Evolutionary conservation across 2,113 vertebrate species (phyloP).

Genomic region (Martes martes): DNA sequence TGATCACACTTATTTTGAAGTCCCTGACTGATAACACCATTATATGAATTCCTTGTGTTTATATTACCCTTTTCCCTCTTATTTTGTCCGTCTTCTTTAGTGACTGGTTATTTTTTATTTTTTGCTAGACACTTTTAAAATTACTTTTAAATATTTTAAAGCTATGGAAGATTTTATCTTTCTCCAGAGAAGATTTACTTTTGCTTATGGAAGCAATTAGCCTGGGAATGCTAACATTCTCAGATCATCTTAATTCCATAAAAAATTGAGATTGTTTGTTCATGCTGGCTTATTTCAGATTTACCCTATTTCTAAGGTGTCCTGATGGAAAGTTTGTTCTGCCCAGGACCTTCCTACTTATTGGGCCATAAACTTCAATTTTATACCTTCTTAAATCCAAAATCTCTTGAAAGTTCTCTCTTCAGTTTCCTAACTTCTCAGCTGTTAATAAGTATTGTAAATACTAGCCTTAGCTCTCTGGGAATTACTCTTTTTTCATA

Average conservation of each 20-base stretch:
- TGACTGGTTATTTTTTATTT: background rate
- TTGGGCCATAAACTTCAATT: background rate
- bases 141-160: background rate
- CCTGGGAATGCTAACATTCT: background rate
- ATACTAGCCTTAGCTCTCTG: background rate
- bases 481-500: background rate
- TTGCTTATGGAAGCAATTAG: background rate
- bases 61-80: background rate
- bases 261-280: background rate
- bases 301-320: background rate
- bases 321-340: background rate
- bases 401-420: background rate
- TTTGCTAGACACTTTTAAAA: background rate
- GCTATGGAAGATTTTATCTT: background rate
- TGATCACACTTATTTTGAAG: background rate
- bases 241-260: background rate
- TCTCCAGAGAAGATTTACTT: background rate
- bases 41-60: background rate
- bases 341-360: background rate
- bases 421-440: background rate
- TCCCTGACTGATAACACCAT: background rate
- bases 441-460: background rate
- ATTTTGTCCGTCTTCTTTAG: background rate
- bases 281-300: background rate
- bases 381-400: background rate